Conservation (phyloP, 2,888 invertebrate genomes). For the Cactoblastis cactorum region DNA sequence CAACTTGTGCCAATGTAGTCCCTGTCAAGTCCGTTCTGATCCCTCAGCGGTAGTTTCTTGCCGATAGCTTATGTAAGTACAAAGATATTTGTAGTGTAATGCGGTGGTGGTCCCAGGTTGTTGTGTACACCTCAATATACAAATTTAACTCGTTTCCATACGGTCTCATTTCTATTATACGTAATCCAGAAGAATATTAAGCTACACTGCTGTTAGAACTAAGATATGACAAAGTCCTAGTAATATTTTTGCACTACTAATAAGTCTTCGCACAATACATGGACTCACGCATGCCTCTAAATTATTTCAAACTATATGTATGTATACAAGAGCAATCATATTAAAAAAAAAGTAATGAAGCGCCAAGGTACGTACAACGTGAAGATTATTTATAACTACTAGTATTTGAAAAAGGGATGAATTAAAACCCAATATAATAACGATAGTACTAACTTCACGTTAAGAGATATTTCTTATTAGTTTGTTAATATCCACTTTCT, state of each 20-base stretch:
- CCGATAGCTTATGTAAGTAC: conserved; percentile 44
- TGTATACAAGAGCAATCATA: no score
- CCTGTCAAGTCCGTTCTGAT: conserved; percentile 9
- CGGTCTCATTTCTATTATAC: conserved; percentile 12
- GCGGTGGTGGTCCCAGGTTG: conserved; percentile 13
- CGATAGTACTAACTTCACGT: no score
- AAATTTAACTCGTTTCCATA: conserved; percentile 9
- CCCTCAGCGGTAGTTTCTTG: conserved; percentile 34
- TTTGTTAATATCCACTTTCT: no score
- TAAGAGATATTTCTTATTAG: no score
- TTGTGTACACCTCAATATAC: conserved; percentile 2
- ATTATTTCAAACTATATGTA: no score
- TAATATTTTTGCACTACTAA: conserved; percentile 21
- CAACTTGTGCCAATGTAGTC: neutral
- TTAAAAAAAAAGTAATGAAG: no score
- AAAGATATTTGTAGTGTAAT: conserved; percentile 22
- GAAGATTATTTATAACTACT: no score
- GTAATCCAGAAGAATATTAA: conserved; percentile 8
- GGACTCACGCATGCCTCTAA: no score
- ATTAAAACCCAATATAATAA: no score
- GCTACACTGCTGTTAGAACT: conserved; percentile 8
- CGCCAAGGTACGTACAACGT: no score
- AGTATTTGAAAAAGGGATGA: no score
- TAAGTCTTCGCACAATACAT: conserved; percentile 14
- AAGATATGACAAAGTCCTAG: conserved; percentile 11